phyloP scores from a whole-genome alignment of 2,797 vertebrate species.

The Poeciliopsis paucimaculata region DNA sequence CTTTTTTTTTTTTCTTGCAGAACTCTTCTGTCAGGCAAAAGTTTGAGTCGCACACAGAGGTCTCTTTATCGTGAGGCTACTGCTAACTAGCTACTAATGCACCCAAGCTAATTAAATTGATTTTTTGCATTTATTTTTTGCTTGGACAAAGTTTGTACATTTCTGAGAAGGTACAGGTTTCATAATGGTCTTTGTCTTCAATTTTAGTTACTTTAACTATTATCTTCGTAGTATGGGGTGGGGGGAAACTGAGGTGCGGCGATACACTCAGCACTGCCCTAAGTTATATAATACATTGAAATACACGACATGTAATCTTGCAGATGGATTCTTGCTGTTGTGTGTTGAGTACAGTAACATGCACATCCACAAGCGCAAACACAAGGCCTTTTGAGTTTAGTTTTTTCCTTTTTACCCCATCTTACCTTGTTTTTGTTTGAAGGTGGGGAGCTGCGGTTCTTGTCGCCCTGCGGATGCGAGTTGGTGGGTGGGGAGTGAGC shows the following conservation, averaged over 20 bases:
- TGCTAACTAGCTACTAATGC: no score
- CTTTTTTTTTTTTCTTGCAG: no score
- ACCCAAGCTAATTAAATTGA: no score
- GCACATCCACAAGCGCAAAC: slow-evolving; percentile 19
- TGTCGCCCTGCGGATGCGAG: slow-evolving; percentile 91
- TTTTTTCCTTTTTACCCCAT: neutral
- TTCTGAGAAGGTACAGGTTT: no score
- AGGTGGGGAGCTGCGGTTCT: slow-evolving; percentile 90
- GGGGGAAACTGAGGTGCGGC: neutral
- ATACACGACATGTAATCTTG: neutral
- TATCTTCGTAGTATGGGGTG: neutral
- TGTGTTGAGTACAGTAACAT: neutral
- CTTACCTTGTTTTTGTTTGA: slow-evolving; percentile 93
- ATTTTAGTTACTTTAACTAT: neutral
- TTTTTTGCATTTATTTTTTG: no score
- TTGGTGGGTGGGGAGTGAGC: slow-evolving; percentile 91
- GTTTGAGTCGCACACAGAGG: no score
- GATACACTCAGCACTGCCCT: neutral
- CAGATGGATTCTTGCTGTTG: neutral
- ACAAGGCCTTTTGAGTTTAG: neutral
- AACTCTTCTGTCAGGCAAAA: no score
- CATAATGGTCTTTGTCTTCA: no score
- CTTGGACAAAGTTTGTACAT: no score
- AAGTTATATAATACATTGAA: neutral
- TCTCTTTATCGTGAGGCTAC: no score